phyloP scores from a whole-genome alignment of 1,140 invertebrate genomes.

The Goniozus legneri region DNA sequence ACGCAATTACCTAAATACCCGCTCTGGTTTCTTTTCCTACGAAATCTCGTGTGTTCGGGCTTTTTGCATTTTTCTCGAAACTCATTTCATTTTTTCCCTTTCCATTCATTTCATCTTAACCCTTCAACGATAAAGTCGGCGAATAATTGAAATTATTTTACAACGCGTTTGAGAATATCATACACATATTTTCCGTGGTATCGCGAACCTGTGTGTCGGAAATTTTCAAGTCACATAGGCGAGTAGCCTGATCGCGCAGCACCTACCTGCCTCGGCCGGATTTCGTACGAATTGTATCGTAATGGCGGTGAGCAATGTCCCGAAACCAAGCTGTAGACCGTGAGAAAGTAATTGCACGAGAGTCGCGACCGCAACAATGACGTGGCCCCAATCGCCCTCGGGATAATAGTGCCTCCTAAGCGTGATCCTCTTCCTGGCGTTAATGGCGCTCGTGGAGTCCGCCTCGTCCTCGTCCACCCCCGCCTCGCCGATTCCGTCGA shows the following conservation, averaged over 20 bases:
- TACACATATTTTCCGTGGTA: no score
- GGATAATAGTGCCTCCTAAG: constrained; percentile 69
- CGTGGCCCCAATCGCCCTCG: constrained; percentile 78
- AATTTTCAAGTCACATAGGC: no score
- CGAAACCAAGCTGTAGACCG: constrained; percentile 62
- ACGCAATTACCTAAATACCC: no score
- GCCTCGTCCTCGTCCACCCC: constrained; percentile 22
- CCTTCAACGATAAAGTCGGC: no score
- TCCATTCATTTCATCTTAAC: no score
- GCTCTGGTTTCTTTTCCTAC: no score
- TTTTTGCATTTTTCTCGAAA: no score
- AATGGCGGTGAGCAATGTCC: constrained; percentile 42
- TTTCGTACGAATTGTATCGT: constrained; percentile 30
- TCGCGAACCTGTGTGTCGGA: no score
- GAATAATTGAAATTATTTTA: no score
- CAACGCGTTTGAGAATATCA: no score
- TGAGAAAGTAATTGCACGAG: constrained; percentile 64
- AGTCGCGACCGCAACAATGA: constrained; percentile 63
- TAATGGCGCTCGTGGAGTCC: constrained; percentile 34
- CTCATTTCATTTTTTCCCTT: no score
- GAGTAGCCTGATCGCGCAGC: not conserved
- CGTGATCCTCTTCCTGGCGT: constrained; percentile 49
- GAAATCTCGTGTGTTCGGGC: no score
- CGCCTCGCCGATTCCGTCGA: constrained; percentile 6
- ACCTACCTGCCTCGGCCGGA: constrained; percentile 25